Conservation (phyloP, 2,113 vertebrate species). For the Corydoras sp. region DNA sequence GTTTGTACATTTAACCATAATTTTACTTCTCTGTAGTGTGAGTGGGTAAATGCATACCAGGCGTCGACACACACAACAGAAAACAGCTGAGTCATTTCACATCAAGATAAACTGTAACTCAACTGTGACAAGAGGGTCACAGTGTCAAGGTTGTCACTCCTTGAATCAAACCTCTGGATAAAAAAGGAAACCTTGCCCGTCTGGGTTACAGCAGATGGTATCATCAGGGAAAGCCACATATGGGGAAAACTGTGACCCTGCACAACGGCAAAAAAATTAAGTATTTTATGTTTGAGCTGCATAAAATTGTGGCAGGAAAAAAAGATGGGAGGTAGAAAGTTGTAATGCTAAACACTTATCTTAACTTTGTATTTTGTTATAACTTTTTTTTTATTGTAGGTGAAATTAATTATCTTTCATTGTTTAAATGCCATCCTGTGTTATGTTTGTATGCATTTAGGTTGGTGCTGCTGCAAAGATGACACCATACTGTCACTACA, state of each 20-base stretch:
- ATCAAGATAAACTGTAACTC: constrained; percentile 2
- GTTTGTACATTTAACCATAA: too few relatives aligned
- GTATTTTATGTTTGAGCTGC: too few relatives aligned
- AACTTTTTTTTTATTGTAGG: too few relatives aligned
- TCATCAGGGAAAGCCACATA: not conserved
- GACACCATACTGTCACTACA: not conserved
- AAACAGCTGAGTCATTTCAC: constrained; percentile 22
- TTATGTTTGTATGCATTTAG: too few relatives aligned
- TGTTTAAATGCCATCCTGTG: too few relatives aligned
- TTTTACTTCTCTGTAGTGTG: too few relatives aligned
- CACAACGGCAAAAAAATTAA: too few relatives aligned
- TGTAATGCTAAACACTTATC: too few relatives aligned
- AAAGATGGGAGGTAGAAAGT: too few relatives aligned
- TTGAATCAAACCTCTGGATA: constrained; percentile 13
- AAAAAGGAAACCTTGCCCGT: constrained; percentile 22
- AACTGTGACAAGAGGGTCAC: constrained; percentile 15
- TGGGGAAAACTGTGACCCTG: constrained; percentile 17
- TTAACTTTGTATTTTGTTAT: too few relatives aligned
- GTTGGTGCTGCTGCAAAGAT: not conserved
- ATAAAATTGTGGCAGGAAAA: too few relatives aligned
- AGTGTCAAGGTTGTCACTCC: constrained; percentile 28
- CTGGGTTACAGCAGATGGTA: constrained; percentile 21
- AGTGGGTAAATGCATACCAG: not conserved
- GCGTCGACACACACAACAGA: not conserved
- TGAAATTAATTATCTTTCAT: too few relatives aligned